A percentile compares a stretch with the other conserved stretches of the same genome.
Evolutionary conservation across 1,140 invertebrate genomes (phyloP).

Genomic region (Philopotamus ludificatus): DNA sequence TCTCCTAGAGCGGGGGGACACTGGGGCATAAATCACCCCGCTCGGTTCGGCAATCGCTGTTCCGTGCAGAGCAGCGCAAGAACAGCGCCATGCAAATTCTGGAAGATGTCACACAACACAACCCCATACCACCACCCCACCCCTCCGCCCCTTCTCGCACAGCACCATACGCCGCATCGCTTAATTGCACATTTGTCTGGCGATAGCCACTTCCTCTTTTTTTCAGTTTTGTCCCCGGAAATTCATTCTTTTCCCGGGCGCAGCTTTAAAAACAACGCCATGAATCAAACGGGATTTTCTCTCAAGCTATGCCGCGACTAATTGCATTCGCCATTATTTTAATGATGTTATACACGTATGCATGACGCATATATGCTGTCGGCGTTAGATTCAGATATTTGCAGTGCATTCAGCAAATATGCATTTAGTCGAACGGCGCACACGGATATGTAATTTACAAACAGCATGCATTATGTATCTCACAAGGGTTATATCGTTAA

Average conservation of each 20-base stretch:
- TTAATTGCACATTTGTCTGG: slow-evolving; percentile 21
- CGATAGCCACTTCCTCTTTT: not conserved
- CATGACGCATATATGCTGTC: no score
- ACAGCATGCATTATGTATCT: no score
- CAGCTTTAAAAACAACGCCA: no score
- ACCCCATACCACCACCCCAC: not conserved
- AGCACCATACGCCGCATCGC: not conserved
- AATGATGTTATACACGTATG: no score
- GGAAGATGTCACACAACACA: not conserved
- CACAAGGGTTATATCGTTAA: no score
- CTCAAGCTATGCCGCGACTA: no score
- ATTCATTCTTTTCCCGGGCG: slow-evolving; percentile 1
- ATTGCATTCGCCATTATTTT: no score
- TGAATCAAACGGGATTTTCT: no score
- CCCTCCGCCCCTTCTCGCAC: not conserved
- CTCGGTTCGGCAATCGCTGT: slow-evolving; percentile 18
- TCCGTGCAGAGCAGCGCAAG: slow-evolving; percentile 2
- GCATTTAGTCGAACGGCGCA: no score
- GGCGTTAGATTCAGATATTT: no score
- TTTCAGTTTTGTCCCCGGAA: not conserved
- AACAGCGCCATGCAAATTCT: slow-evolving; percentile 1
- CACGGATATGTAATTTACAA: no score
- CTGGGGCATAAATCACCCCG: slow-evolving; percentile 13
- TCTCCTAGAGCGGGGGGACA: slow-evolving; percentile 17
- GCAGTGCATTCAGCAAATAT: no score